Evolutionary conservation across 2,797 vertebrate genomes (phyloP).

Genomic region (Myotis vivesi): DNA sequence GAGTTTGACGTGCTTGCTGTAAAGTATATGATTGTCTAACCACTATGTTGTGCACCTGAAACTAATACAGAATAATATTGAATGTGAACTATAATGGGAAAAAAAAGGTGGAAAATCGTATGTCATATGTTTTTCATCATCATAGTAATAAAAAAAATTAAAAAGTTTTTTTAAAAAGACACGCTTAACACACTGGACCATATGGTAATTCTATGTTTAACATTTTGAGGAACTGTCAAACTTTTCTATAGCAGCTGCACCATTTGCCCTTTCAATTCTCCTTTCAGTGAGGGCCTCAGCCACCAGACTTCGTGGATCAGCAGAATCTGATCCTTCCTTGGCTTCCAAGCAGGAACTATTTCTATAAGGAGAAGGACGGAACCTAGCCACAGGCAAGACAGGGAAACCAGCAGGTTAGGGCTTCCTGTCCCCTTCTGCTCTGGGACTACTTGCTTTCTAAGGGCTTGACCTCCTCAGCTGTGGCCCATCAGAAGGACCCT

Average conservation of each 20-base stretch:
- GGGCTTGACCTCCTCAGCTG: not conserved
- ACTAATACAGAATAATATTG: too few species aligned
- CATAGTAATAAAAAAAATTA: too few species aligned
- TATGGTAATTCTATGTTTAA: not conserved
- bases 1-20: too few species aligned
- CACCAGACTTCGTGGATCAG: not conserved
- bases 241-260: not conserved
- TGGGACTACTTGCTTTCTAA: too few species aligned
- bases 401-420: not conserved
- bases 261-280: slow-evolving; percentile 41
- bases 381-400: not conserved
- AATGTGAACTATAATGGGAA: too few species aligned
- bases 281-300: not conserved
- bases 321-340: slow-evolving; percentile 14
- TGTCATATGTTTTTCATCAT: too few species aligned
- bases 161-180: not conserved
- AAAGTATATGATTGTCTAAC: too few species aligned
- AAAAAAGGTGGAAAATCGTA: too few species aligned
- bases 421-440: not conserved
- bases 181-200: not conserved
- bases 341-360: not conserved
- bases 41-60: too few species aligned
- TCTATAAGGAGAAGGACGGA: not conserved
- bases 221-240: not conserved
- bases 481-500: not conserved